Conservation (phyloP, 2,888 invertebrate species). For the Himalopsyche japonica region DNA sequence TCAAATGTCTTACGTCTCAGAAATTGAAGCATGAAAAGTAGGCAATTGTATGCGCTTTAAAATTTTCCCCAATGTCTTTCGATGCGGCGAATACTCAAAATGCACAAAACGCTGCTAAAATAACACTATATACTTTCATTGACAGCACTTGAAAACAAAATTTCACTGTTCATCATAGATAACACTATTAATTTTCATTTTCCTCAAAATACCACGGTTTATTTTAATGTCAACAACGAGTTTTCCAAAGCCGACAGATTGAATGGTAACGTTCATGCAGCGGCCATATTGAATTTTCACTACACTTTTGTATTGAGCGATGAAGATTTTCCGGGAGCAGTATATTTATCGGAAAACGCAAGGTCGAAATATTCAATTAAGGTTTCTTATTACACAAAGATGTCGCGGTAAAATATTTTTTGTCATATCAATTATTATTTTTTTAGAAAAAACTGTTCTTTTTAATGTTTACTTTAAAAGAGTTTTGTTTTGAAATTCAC, state of each 20-base stretch:
- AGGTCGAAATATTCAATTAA: constrained; percentile 8
- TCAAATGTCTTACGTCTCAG: background rate
- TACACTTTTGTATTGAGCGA: constrained; percentile 19
- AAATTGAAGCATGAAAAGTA: background rate
- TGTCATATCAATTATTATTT: no score
- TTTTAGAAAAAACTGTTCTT: no score
- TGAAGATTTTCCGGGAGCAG: constrained; percentile 11
- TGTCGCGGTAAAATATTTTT: background rate
- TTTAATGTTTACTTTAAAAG: no score
- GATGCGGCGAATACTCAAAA: background rate
- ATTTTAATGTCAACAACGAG: background rate
- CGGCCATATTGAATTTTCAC: constrained; percentile 35
- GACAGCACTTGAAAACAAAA: background rate
- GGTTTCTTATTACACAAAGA: constrained; percentile 5
- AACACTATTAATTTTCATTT: background rate
- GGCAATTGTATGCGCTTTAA: background rate
- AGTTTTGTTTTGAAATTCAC: no score
- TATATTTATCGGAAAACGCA: constrained; percentile 12
- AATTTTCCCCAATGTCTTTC: background rate
- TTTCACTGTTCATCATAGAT: background rate
- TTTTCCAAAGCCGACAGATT: background rate
- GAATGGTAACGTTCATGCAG: background rate
- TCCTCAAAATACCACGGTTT: background rate
- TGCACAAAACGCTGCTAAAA: background rate
- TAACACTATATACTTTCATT: background rate